Base-by-base conservation (phyloP, 2,113 vertebrate genomes). In the Verasper variegatus region DNA sequence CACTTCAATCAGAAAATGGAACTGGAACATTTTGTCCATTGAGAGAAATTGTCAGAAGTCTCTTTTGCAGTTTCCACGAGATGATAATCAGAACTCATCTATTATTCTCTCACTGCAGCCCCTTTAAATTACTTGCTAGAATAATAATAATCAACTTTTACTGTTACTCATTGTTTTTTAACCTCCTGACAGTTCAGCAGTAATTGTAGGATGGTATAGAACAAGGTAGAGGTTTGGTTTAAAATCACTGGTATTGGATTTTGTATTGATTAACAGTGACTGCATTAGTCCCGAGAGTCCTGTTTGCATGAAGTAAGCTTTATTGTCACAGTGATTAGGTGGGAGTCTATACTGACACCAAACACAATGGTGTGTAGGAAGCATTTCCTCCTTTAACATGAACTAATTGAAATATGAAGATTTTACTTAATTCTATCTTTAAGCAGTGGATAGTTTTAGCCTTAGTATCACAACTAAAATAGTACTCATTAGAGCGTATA, bases 261-360 rank as follows among this genome's bases (percentile, higher is more conserved):
- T 52, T 52, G 20, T 52, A 52, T 51, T 51, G 49, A 51, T 1
- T 13, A 17, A 4, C 15, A 20, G 49, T 17, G 17, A 51, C 49
- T 6, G 18, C 18, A 45, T 49, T 49, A 42, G 40, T 42, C 40
- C 40, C 40, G 12, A 42, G 40, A 13, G 40, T 42, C 40, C 11
- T 42, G 40, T 42, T 42, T 11, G 2, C 47, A 49, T 49, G 47
- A 18, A 12, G 17, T 20, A 54, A 61, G 45, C 6, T 37, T 13
- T 27, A 18, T 66, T 62, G 21, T 74, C 62, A 40, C 42, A 75
- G 26, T 78, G 26, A 69, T 15, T 37, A 64, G 54, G 60, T 49
- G 60, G 62, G 47, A 20, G 23, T 11, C 12, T 47, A 14, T 59
- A 17, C 26, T 18, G 24, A 27, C 2, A 31, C 31, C 31, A 1